Conservation (phyloP, 2,113 vertebrate genomes). For the Paramormyrops kingsleyae region DNA sequence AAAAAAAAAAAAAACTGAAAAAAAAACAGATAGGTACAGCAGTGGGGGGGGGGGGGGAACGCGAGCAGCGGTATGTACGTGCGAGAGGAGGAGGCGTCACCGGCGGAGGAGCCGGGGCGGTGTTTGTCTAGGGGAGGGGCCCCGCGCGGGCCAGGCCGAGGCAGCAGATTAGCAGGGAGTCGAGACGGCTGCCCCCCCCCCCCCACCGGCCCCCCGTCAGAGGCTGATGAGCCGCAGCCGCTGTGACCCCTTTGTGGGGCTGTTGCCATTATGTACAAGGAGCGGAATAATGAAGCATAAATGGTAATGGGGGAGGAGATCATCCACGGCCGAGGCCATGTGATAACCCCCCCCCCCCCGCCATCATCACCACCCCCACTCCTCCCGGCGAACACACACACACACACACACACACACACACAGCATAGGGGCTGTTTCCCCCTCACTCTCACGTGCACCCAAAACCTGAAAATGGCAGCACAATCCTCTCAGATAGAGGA, state of each 20-base stretch:
- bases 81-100: neutral
- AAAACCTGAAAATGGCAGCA: neutral
- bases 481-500: neutral
- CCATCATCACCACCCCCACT: neutral
- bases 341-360: constrained; percentile 48
- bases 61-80: neutral
- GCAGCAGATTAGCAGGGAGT: constrained; percentile 66
- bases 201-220: constrained; percentile 55
- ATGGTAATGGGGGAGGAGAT: constrained; percentile 64
- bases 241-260: constrained; percentile 66
- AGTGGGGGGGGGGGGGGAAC: too few species aligned
- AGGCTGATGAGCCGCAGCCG: constrained; percentile 68
- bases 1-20: too few species aligned
- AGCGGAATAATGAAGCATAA: constrained; percentile 72
- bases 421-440: neutral
- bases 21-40: neutral
- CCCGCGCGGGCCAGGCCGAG: constrained; percentile 19
- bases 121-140: neutral
- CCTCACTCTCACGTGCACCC: neutral
- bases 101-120: neutral
- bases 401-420: neutral
- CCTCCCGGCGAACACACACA: constrained; percentile 21
- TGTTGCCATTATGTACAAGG: constrained; percentile 72
- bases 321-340: constrained; percentile 47
- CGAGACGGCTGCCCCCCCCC: constrained; percentile 46